Evolutionary conservation across 2,113 vertebrate species (phyloP).

Genomic region (Lipotes vexillifer): DNA sequence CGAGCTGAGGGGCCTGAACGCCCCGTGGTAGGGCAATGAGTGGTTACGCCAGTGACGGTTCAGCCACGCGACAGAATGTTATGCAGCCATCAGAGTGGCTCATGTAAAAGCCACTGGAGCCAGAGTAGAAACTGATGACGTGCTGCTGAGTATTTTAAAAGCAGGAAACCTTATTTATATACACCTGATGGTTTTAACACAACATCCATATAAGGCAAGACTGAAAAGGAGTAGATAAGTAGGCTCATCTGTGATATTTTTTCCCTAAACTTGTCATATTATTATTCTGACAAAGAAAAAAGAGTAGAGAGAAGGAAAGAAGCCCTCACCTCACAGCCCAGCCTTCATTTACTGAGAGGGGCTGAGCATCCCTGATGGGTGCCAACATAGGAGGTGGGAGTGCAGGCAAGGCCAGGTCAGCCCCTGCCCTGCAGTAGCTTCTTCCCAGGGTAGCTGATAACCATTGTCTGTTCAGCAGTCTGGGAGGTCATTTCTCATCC

Average conservation of each 20-base stretch:
- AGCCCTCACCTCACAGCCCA: neutral
- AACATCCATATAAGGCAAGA: neutral
- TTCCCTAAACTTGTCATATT: neutral
- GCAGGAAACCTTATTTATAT: neutral
- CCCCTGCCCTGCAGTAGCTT: rapidly evolving
- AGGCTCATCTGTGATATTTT: neutral
- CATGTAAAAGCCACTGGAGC: rapidly evolving
- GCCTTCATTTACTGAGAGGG: neutral
- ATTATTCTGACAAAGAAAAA: neutral
- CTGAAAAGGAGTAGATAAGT: neutral
- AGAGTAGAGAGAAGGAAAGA: neutral
- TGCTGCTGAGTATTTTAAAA: neutral
- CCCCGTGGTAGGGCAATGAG: rapidly evolving
- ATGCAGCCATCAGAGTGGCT: rapidly evolving
- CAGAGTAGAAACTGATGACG: neutral
- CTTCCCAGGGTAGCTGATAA: neutral
- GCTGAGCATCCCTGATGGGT: rapidly evolving
- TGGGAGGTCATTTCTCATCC: neutral
- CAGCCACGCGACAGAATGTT: neutral
- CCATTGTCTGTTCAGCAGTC: rapidly evolving
- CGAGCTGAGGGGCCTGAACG: rapidly evolving
- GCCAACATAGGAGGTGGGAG: rapidly evolving
- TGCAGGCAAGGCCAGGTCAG: neutral
- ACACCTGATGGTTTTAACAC: neutral
- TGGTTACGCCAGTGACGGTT: neutral